phyloP scores from a whole-genome alignment of 2,113 vertebrate genomes.

The Odocoileus virginianus region DNA sequence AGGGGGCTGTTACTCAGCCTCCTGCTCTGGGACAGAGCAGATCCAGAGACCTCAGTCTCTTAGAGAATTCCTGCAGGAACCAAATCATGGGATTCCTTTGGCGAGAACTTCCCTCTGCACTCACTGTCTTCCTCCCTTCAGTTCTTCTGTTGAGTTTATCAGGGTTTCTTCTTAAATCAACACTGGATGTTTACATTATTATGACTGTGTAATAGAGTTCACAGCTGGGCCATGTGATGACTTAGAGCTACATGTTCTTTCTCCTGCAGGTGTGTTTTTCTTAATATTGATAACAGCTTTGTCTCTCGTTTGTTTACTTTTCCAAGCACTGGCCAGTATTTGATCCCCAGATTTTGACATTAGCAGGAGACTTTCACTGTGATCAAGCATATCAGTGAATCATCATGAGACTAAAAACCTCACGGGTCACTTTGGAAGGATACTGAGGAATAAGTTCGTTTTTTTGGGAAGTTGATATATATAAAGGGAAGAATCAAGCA shows the following conservation, averaged over 20 bases:
- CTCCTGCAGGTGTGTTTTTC: not conserved
- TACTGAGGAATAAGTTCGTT: not conserved
- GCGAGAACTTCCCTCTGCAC: not conserved
- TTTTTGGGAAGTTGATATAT: not conserved
- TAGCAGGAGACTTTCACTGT: not conserved
- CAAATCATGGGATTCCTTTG: no score
- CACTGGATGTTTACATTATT: not conserved
- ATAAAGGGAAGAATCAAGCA: not conserved
- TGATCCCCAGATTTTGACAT: not conserved
- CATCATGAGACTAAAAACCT: not conserved
- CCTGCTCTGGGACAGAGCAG: not conserved
- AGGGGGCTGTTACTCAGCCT: not conserved
- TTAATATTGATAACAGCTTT: not conserved
- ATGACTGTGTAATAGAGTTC: not conserved
- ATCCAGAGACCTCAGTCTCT: not conserved
- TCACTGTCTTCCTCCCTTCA: not conserved
- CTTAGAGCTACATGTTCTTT: not conserved
- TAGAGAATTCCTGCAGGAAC: not conserved
- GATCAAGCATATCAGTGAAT: not conserved
- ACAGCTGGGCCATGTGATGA: not conserved
- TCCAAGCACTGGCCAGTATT: not conserved
- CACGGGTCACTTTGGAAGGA: not conserved
- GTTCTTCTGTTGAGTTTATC: not conserved
- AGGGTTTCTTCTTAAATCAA: not conserved
- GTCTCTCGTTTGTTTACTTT: not conserved